Conservation (phyloP, 2,888 invertebrate species). For the Icerya purchasi region DNA sequence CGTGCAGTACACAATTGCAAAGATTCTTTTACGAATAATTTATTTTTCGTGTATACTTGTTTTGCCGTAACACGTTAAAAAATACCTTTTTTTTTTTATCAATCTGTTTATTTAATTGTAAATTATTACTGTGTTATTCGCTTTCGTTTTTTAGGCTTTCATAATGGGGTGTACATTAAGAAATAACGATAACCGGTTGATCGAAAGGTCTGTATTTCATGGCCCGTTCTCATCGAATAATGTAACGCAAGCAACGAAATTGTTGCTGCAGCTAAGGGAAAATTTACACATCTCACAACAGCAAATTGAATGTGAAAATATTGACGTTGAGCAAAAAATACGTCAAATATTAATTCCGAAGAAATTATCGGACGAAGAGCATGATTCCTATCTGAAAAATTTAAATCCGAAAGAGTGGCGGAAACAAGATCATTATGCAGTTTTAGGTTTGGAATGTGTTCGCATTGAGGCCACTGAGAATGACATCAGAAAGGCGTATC, state of each 20-base stretch:
- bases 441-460: constrained; percentile 66
- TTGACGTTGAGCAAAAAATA: too few species aligned
- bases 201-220: neutral
- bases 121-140: too few species aligned
- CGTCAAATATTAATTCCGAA: too few species aligned
- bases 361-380: neutral
- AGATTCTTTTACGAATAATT: too few species aligned
- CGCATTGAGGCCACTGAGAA: constrained; percentile 74
- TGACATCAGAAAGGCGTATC: constrained; percentile 82
- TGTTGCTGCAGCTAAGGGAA: neutral
- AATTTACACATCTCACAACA: neutral
- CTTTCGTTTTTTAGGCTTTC: too few species aligned
- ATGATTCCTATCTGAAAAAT: constrained; percentile 45
- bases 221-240: neutral
- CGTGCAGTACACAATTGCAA: too few species aligned
- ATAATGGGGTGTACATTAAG: neutral
- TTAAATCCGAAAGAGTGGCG: constrained; percentile 95
- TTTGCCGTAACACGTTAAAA: too few species aligned
- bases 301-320: too few species aligned
- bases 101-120: too few species aligned
- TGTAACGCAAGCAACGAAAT: neutral
- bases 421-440: constrained; percentile 26
- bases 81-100: too few species aligned
- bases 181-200: neutral
- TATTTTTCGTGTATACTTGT: too few species aligned